Base-by-base conservation (phyloP, 2,797 vertebrate genomes). In the Lindbergichthys nudifrons region DNA sequence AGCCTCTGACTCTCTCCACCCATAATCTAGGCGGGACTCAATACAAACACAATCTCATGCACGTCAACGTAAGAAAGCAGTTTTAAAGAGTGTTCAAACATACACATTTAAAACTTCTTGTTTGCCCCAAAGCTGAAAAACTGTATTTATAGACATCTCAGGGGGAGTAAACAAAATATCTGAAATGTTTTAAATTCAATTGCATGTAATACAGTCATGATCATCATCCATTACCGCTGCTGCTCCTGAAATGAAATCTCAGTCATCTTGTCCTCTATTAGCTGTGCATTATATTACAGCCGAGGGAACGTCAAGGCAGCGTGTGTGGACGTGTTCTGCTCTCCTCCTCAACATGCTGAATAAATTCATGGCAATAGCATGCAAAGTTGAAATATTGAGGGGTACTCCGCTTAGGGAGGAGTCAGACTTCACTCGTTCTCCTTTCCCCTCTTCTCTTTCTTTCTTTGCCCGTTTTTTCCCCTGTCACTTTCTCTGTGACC, bases 321-420 rank as follows among this genome's bases (percentile, higher is more conserved):
- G 81, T 48, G 52, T 82, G 77, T 62, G 62, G 72, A 58, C 71
- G 81, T 75, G 83, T 77, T 84, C 79, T 68, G 62, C 68, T 78
- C 45, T 52, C 41, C 42, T 84, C 50, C 21, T 52, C 73, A 69
- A 77, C 72, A 57, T 26, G 13, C 54, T 57, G n/a, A 85, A 73
- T 61, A 71, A 73, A 83, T 83, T 80, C 56, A 77, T 39, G 18
- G 67, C 68, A 73, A 85, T 69, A 68, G 83, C 72, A n/a, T 81
- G 66, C 82, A 82, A 84, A 85, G 77, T 81, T 87, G 79, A 70
- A 81, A 81, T 89, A 87, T 90, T 79, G 26, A 79, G 62, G 51
- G 71, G 47, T 50, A 43, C 36, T 60, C 65, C 75, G 50, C 62
- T n/a, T 9, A 19, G 43, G 58, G 45, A 78, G 53, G 70, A 58